Conservation (phyloP, 2,888 invertebrate species). For the Matsumyia berberina region DNA sequence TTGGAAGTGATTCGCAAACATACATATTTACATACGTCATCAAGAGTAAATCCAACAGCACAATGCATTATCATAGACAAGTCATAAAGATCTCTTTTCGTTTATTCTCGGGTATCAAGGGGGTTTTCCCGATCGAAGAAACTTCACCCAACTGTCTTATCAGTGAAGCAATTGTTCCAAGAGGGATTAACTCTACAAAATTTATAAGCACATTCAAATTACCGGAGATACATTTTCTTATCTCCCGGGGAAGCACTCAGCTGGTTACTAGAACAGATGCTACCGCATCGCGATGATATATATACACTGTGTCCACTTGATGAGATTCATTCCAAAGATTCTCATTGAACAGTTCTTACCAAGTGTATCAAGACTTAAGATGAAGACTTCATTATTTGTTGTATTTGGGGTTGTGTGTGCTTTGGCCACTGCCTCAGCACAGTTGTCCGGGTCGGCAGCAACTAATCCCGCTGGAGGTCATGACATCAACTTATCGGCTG, state of each 20-base stretch:
- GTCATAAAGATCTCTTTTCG: no score
- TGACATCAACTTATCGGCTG: conserved; percentile 71
- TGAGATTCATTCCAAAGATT: conserved; percentile 8
- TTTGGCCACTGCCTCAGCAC: conserved; percentile 21
- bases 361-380: not conserved
- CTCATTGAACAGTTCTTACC: not conserved
- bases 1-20: no score
- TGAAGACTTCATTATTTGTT: conserved; percentile 16
- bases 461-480: conserved; percentile 78
- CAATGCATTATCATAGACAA: no score
- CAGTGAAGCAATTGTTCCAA: not conserved
- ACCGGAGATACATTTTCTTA: conserved; percentile 7
- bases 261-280: not conserved
- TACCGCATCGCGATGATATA: not conserved
- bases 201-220: not conserved
- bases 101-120: no score
- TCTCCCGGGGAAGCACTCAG: conserved; percentile 6
- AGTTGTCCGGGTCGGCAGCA: conserved; percentile 72
- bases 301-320: not conserved
- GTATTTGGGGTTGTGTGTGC: not conserved
- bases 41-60: no score
- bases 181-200: not conserved
- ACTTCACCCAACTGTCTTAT: not conserved
- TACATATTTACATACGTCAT: no score
- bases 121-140: no score